These are phyloP conservation scores for Sicus ferrugineus DNA, from an alignment of 2,888 invertebrate genomes.

Conservation along the genomic window DNA sequence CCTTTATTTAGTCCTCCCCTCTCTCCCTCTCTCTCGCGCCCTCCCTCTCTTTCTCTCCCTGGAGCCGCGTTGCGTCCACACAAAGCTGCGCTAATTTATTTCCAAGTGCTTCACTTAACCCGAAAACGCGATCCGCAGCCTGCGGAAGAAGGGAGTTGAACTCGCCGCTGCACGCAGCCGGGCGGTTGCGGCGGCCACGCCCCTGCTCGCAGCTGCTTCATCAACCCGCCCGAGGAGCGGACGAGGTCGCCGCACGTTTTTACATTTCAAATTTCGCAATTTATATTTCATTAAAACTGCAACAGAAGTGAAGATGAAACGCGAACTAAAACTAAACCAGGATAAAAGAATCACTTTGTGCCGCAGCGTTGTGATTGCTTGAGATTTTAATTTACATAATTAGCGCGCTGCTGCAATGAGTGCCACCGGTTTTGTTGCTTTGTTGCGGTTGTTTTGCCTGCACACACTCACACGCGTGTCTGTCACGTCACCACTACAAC, in stretches of 20 bases:
- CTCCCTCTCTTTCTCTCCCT: background rate
- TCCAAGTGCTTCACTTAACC: background rate
- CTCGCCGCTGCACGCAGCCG: too few species aligned
- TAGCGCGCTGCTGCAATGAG: slow-evolving; percentile 20
- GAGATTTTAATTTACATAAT: slow-evolving; percentile 29
- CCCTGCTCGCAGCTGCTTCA: too few species aligned
- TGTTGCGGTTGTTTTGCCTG: background rate
- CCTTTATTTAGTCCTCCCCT: background rate
- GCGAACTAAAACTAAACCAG: background rate
- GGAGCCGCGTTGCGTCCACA: background rate
- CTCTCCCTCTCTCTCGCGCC: background rate
- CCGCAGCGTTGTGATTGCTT: slow-evolving; percentile 5
- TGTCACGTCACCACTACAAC: background rate
- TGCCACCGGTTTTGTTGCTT: background rate
- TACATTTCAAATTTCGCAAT: background rate
- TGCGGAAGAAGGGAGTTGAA: too few species aligned
- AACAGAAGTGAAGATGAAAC: background rate
- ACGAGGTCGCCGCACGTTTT: background rate
- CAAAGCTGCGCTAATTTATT: background rate
- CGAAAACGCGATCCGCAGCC: background rate
- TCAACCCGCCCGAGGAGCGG: too few species aligned
- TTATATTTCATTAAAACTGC: slow-evolving; percentile 1
- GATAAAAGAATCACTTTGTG: background rate
- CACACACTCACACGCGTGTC: background rate
- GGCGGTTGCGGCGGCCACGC: too few species aligned